Evolutionary conservation across 2,888 invertebrate species (phyloP).

Genomic region (Epirrhoe tristata): DNA sequence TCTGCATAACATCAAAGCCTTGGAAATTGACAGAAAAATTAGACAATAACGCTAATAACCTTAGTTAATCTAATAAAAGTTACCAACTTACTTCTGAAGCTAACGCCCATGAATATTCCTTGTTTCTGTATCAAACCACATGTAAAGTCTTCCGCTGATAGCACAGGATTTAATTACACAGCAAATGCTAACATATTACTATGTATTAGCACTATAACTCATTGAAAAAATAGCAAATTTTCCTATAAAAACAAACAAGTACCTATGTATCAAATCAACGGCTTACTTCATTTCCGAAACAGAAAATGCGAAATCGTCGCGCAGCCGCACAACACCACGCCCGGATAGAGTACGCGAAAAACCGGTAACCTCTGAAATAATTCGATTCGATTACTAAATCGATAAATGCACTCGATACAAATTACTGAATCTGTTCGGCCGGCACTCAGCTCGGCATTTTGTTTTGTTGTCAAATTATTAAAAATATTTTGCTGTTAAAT

Average conservation of each 20-base stretch:
- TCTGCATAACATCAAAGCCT: neutral
- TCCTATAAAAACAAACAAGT: conserved; percentile 66
- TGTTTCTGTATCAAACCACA: conserved; percentile 53
- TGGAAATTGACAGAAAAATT: conserved; percentile 1
- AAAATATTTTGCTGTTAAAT: too few species aligned
- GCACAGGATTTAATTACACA: conserved; percentile 49
- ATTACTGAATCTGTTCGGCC: too few species aligned
- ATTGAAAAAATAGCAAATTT: conserved; percentile 54
- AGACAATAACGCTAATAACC: conserved; percentile 37
- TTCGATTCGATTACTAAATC: neutral
- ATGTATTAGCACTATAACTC: conserved; percentile 44
- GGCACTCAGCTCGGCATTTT: too few species aligned
- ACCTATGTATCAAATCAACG: conserved; percentile 64
- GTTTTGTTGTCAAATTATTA: too few species aligned
- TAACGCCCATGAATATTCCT: conserved; percentile 80
- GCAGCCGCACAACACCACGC: conserved; percentile 83
- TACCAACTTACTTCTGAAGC: conserved; percentile 72
- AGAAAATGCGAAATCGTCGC: conserved; percentile 63
- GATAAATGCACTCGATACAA: conserved; percentile 1
- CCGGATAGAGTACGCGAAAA: conserved; percentile 62
- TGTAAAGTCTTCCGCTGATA: conserved; percentile 52
- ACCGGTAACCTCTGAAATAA: conserved; percentile 48
- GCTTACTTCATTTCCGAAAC: conserved; percentile 66
- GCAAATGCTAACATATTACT: conserved; percentile 35
- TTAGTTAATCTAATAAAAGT: conserved; percentile 76